phyloP scores from a whole-genome alignment of 2,888 invertebrate species.

The Drosophila anceps region DNA sequence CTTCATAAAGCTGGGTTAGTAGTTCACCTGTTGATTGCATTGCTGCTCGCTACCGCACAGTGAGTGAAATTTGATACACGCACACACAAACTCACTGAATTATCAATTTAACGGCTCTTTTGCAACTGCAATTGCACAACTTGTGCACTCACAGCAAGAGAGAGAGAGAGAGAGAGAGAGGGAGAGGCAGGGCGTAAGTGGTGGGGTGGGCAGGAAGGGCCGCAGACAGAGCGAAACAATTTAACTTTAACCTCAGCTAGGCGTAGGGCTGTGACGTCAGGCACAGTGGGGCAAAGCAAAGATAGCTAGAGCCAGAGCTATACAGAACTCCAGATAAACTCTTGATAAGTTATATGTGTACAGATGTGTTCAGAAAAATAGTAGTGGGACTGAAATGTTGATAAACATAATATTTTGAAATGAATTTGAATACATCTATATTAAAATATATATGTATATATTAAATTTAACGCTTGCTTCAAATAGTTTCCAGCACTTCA shows the following conservation, averaged over 20 bases:
- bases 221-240: constrained; percentile 3
- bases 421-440: too few species aligned
- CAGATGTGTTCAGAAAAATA: too few species aligned
- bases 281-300: constrained; percentile 3
- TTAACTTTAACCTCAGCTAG: constrained; percentile 17
- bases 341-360: background rate
- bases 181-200: background rate
- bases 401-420: too few species aligned
- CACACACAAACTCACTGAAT: constrained; percentile 14
- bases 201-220: background rate
- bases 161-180: background rate
- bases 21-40: constrained; percentile 65
- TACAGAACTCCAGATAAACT: background rate
- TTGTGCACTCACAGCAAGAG: background rate
- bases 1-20: constrained; percentile 62
- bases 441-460: too few species aligned
- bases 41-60: constrained; percentile 44
- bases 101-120: constrained; percentile 50
- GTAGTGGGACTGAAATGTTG: too few species aligned
- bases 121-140: constrained; percentile 52
- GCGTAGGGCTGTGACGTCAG: constrained; percentile 44
- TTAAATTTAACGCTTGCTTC: too few species aligned
- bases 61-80: constrained; percentile 55
- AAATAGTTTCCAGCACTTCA: too few species aligned
- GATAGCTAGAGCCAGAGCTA: background rate